Base-by-base conservation (phyloP, 2,888 invertebrate genomes). In the Cryptosula pallasiana region DNA sequence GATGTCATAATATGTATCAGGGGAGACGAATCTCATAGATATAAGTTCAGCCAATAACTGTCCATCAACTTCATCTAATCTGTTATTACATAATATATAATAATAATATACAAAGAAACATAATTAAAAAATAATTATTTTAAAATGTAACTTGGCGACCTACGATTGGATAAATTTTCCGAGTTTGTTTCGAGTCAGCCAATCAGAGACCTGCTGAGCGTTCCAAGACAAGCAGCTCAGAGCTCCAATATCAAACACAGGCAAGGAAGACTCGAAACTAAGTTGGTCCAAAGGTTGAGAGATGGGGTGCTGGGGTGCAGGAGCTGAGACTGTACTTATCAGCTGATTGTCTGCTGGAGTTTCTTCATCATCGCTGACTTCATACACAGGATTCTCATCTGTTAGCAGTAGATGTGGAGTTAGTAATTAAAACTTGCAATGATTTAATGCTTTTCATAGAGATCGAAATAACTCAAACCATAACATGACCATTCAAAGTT, bases 41-140 rank as follows among this genome's bases (percentile, higher is more conserved):
- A 75, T 77, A 69, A 81, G 74, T 74, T 82, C 81, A 16, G 76
- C 63, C 20, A 83, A 73, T 25, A 81, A 73, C 0, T 74, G 71
- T 0, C 81, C 82, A 76, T 80, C 78, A 3, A 81, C 74, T 0
- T 73, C 72, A 5, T 70, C 35, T 32, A 81, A 76, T 32, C 82
- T 82, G 75, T 55, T 77, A 75, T 45, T 45, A 45, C 45, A 45
- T 9, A 13, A 45, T n/a, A n/a, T n/a, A n/a, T n/a, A n/a, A n/a
- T n/a, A n/a, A n/a, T n/a, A n/a, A n/a, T n/a, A n/a, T n/a, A n/a
- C n/a, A n/a, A n/a, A n/a, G n/a, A n/a, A n/a, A n/a, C n/a, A n/a
- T n/a, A n/a, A n/a, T n/a, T n/a, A n/a, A n/a, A n/a, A n/a, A n/a
- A n/a, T n/a, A n/a, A n/a, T n/a, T n/a, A n/a, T n/a, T n/a, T n/a